Evolutionary conservation across 2,797 vertebrate genomes (phyloP).

Genomic region (Melanotaenia trifasciata): DNA sequence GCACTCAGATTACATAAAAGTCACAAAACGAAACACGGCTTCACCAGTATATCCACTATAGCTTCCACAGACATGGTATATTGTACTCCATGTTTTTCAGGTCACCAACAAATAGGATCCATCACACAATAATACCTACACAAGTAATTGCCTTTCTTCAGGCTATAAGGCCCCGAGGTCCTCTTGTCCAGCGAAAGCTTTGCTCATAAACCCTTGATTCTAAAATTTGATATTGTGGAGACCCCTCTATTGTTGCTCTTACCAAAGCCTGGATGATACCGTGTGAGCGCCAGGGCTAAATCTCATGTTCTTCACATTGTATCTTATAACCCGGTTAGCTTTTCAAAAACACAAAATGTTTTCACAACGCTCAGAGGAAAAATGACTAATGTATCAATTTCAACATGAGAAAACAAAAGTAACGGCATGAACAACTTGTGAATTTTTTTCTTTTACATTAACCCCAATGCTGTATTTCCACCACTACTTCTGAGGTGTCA

Average conservation of each 20-base stretch:
- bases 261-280: slow-evolving; percentile 72
- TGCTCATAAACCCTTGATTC: slow-evolving; percentile 85
- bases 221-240: slow-evolving; percentile 84
- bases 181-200: slow-evolving; percentile 82
- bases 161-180: slow-evolving; percentile 83
- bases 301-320: slow-evolving; percentile 83
- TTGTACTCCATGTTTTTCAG: slow-evolving; percentile 76
- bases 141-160: slow-evolving; percentile 86
- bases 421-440: slow-evolving; percentile 35
- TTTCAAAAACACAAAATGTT: slow-evolving; percentile 79
- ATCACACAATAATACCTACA: slow-evolving; percentile 85
- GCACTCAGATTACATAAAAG: slow-evolving; percentile 32
- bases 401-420: slow-evolving; percentile 42
- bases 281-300: slow-evolving; percentile 71
- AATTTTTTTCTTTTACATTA: slow-evolving; percentile 28
- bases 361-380: slow-evolving; percentile 70
- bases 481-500: slow-evolving; percentile 13
- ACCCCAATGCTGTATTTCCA: slow-evolving; percentile 12
- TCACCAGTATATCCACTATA: slow-evolving; percentile 47
- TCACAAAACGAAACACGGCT: slow-evolving; percentile 33
- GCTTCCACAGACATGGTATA: slow-evolving; percentile 65
- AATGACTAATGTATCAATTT: slow-evolving; percentile 59
- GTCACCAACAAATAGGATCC: slow-evolving; percentile 82
- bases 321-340: slow-evolving; percentile 81
- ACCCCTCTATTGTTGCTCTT: slow-evolving; percentile 73